Evolutionary conservation across 2,888 invertebrate genomes (phyloP).

Genomic region (Tanytarsus gracilentus): DNA sequence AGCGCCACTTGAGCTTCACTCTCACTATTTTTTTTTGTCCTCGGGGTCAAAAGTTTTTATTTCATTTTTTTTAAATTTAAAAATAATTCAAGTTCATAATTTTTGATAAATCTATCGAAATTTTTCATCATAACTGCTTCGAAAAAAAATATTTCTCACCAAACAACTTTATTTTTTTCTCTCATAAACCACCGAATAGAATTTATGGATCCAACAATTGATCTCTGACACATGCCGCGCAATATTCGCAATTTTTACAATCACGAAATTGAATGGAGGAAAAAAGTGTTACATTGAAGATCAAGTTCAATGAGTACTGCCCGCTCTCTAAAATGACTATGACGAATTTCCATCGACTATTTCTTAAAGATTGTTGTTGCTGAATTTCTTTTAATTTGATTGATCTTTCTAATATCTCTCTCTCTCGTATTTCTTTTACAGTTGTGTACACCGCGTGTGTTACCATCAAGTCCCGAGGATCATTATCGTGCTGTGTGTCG

Average conservation of each 20-base stretch:
- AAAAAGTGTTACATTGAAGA: neutral
- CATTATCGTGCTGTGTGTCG: conserved; percentile 83
- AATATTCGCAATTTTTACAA: conserved; percentile 5
- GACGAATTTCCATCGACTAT: neutral
- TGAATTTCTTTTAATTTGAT: conserved; percentile 11
- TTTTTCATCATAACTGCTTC: no score
- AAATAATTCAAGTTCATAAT: no score
- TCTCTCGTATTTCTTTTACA: conserved; percentile 36
- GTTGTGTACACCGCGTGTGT: conserved; percentile 48
- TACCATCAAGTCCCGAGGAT: conserved; percentile 44
- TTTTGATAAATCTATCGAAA: no score
- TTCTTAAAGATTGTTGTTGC: neutral
- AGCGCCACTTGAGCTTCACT: no score
- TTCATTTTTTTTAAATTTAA: no score
- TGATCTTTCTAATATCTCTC: neutral
- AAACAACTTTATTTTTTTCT: no score
- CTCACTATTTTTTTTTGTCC: no score
- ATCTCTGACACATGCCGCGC: no score
- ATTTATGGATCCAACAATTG: no score
- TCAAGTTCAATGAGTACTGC: conserved; percentile 5
- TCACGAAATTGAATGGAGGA: neutral
- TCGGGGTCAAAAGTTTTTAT: no score
- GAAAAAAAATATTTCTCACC: no score
- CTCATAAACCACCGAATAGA: no score
- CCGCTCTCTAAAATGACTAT: neutral